These are phyloP conservation scores for Bombus difficillimus DNA, from an alignment of 1,140 invertebrate species.

Conservation along the genomic window DNA sequence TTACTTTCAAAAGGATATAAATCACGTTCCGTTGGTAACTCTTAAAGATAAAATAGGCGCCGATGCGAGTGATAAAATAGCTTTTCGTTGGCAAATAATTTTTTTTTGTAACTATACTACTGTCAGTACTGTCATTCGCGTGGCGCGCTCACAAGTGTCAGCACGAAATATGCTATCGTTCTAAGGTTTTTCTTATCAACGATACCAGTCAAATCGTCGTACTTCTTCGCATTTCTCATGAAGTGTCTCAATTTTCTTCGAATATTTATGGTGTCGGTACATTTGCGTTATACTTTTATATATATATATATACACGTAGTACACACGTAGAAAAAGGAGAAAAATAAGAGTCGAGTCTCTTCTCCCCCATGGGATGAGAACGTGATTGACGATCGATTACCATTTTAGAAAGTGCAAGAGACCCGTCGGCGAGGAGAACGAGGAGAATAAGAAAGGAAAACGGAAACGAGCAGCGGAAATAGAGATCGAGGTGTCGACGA, in stretches of 20 bases:
- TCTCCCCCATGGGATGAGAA: background rate
- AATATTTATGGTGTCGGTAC: slow-evolving; percentile 25
- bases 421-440: slow-evolving; percentile 54
- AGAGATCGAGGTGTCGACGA: slow-evolving; percentile 42
- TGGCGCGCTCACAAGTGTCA: slow-evolving; percentile 5
- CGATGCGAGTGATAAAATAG: slow-evolving; percentile 22
- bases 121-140: slow-evolving; percentile 5
- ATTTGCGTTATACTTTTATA: background rate
- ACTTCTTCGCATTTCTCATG: slow-evolving; percentile 37
- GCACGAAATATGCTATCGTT: slow-evolving; percentile 37
- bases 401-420: slow-evolving; percentile 66
- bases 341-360: too few relatives aligned
- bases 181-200: slow-evolving; percentile 43
- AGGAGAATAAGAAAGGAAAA: slow-evolving; percentile 56
- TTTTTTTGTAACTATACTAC: slow-evolving; percentile 6
- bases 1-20: background rate
- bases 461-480: slow-evolving; percentile 54
- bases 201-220: slow-evolving; percentile 22
- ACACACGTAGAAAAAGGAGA: background rate
- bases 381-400: slow-evolving; percentile 31
- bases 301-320: background rate
- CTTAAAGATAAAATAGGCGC: slow-evolving; percentile 25
- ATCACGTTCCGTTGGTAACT: background rate
- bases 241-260: slow-evolving; percentile 17
- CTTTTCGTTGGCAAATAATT: slow-evolving; percentile 12